Evolutionary conservation across 2,113 vertebrate species (phyloP), one percentile per base, ranked within the genome.

Genomic region (Eublepharis macularius): DNA sequence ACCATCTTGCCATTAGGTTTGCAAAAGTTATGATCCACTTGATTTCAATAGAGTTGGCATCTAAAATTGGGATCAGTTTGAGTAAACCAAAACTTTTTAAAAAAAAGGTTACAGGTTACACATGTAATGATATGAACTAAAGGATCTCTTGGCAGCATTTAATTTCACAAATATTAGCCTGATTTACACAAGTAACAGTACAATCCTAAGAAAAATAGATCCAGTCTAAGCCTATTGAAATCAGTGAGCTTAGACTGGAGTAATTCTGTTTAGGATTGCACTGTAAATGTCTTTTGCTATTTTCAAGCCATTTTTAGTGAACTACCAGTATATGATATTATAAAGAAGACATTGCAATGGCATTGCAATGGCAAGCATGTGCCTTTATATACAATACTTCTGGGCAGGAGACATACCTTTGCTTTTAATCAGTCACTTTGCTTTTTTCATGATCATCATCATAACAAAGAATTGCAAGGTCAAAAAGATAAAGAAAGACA

Each of bases 81-180:
- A 85, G 84, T 92, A 92, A 91, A 89, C 88, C 87, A 60, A 89
- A 73, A 47, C 36, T 87, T 91, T 83, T 92, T 93, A 91, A 92
- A 47, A 47, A 47, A 57, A 57, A 57, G n/a, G n/a, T n/a, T n/a
- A n/a, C n/a, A n/a, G n/a, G n/a, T n/a, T n/a, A n/a, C n/a, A 92
- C 89, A 36, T 81, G 69, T 70, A 80, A 78, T 87, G 77, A 79
- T 94, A 88, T 82, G 78, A 86, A 63, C 65, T 85, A 85, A 92
- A 83, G 83, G 84, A 82, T 92, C 86, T 87, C 90, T 83, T 86
- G 75, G 85, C 77, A 90, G 39, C 13, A 1, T 34, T 60, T 82
- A 60, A 49, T 83, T 90, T 87, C 90, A 88, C 77, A 81, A 90
- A 76, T 83, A 24, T 45, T 39, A 45, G 34, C 70, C 87, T 57